Base-by-base conservation (phyloP, 2,797 vertebrate genomes). In the Melanogrammus aeglefinus region DNA sequence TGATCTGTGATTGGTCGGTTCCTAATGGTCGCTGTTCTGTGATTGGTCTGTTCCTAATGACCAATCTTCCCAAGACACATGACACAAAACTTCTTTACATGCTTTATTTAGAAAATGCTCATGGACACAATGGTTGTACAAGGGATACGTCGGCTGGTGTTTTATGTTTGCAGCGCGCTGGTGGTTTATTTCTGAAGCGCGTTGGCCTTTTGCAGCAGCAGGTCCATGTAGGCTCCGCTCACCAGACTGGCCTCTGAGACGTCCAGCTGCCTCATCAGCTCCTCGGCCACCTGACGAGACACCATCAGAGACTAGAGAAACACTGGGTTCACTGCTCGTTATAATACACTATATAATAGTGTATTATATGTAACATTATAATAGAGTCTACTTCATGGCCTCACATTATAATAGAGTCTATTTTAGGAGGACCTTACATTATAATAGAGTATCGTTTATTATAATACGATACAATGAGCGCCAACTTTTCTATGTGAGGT, bases 191-290 rank as follows among this genome's bases (percentile, higher is more conserved):
- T 13, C 33, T 18, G 8, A 5, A 8, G 24, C 27, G 0, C 8
- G n/a, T 24, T 29, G 69, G 27, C 6, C 70, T n/a, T 82, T 39
- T 89, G 85, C 83, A 94, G 90, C 0, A 96, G 41, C 5, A 96
- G 92, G 76, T 96, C 96, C 90, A 96, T 81, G 84, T 97, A 96
- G 0, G 96, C 95, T 0, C 95, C 94, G 0, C 92, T 92, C 76
- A 96, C 87, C 79, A 96, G 92, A 81, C 95, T 93, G 6, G 92
- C 88, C 71, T 89, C 78, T 0, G 83, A 75, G 1, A 96, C 88
- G 0, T 92, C 92, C 66, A 96, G 89, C 35, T 93, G 85, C 57
- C 83, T 77, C 95, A 97, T 96, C 87, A 96, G 87, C 9, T 77
- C 77, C 39, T 79, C 85, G 0, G 96, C 96, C 77, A 94, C 89